Evolutionary conservation across 2,113 vertebrate genomes (phyloP).

Genomic region (Sphyrna mokarran): DNA sequence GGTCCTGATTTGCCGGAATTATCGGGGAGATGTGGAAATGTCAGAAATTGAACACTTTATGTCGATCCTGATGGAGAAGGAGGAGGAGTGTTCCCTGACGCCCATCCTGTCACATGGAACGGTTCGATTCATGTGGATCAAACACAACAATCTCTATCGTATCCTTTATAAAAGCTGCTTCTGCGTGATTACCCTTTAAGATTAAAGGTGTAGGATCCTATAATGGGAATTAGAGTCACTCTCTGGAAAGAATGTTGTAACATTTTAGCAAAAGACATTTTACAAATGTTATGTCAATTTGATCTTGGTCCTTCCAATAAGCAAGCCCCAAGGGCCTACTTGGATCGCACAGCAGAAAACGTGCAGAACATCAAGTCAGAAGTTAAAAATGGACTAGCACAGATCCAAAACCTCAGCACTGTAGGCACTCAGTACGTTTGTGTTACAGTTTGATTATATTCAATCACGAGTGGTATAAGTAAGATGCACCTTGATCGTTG

Average conservation of each 20-base stretch:
- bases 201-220: not conserved
- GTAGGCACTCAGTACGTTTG: not conserved
- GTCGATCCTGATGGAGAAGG: slow-evolving; percentile 96
- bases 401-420: not conserved
- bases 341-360: not conserved
- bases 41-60: slow-evolving; percentile 98
- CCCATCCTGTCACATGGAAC: slow-evolving; percentile 90
- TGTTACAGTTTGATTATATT: not conserved
- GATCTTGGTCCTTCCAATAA: not conserved
- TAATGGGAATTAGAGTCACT: not conserved
- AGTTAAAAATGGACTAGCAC: not conserved
- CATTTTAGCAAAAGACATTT: not conserved
- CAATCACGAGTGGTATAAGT: not conserved
- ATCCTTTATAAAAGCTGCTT: slow-evolving; percentile 60
- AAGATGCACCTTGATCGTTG: not conserved
- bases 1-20: slow-evolving; percentile 95
- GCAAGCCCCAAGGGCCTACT: no score
- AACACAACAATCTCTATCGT: slow-evolving; percentile 96
- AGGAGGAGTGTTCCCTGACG: slow-evolving; percentile 87
- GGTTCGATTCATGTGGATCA: slow-evolving; percentile 98
- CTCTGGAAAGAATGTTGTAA: not conserved
- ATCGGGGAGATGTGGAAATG: slow-evolving; percentile 96
- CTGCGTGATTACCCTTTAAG: not conserved
- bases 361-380: not conserved
- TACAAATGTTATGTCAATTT: not conserved